Conservation (phyloP, 1,140 invertebrate genomes). For the Popillia japonica region DNA sequence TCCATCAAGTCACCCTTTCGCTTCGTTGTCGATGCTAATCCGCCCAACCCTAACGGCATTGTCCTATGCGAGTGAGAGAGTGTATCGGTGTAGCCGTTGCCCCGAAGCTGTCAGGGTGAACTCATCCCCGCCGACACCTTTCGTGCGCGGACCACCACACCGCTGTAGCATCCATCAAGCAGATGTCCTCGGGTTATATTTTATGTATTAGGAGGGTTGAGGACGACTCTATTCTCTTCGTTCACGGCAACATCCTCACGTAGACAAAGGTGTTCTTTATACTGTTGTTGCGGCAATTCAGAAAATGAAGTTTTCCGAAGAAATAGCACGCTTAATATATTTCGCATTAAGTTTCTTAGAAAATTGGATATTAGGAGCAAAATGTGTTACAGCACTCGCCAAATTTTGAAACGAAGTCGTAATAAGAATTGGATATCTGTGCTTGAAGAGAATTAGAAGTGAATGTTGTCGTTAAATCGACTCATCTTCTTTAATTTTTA, state of each 20-base stretch:
- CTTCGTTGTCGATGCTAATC: conserved; percentile 33
- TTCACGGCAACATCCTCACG: neutral
- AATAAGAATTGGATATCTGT: too few species aligned
- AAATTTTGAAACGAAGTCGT: too few species aligned
- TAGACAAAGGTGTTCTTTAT: conserved; percentile 26
- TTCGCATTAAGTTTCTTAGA: neutral
- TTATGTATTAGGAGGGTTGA: conserved; percentile 15
- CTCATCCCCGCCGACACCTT: conserved; percentile 15
- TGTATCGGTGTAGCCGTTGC: conserved; percentile 1
- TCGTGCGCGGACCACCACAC: neutral
- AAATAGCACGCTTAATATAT: conserved; percentile 9
- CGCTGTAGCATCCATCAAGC: conserved; percentile 17
- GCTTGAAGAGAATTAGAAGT: too few species aligned
- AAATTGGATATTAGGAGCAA: neutral
- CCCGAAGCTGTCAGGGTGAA: neutral
- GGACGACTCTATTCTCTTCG: neutral
- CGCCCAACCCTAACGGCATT: neutral
- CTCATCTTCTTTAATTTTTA: too few species aligned
- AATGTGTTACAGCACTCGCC: too few species aligned
- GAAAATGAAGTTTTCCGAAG: neutral
- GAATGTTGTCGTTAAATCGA: too few species aligned
- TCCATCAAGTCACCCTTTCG: conserved; percentile 34
- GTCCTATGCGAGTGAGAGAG: conserved; percentile 10
- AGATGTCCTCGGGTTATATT: conserved; percentile 33
- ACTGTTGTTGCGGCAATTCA: neutral